These are phyloP conservation scores for Saturnia pavonia DNA, from an alignment of 2,888 invertebrate species.

Conservation along the genomic window DNA sequence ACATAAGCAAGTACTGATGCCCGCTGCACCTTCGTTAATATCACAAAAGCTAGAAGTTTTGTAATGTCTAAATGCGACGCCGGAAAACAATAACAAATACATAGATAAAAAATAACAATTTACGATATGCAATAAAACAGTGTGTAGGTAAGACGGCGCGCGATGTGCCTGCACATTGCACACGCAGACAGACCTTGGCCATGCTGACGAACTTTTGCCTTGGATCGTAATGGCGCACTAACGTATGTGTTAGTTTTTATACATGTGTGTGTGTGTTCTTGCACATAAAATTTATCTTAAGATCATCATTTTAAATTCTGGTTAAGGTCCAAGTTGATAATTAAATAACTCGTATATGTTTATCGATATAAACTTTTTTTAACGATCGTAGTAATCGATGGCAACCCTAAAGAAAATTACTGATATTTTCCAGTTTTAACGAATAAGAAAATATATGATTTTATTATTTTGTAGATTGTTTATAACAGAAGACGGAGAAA, in stretches of 20 bases:
- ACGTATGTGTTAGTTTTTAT: constrained; percentile 20
- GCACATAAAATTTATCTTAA: background rate
- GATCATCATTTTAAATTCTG: constrained; percentile 2
- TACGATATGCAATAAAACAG: constrained; percentile 15
- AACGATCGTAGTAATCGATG: background rate
- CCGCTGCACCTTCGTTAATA: background rate
- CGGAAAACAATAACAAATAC: background rate
- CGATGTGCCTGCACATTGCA: constrained; percentile 29
- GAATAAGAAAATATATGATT: background rate
- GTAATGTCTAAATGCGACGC: no score
- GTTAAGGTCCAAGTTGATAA: constrained; percentile 3
- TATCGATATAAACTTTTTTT: background rate
- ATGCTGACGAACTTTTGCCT: constrained; percentile 38
- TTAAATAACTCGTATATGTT: background rate
- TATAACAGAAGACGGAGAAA: background rate
- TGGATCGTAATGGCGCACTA: constrained; percentile 26
- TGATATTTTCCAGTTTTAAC: background rate
- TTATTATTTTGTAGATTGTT: background rate
- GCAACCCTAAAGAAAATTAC: background rate
- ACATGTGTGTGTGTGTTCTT: constrained; percentile 4
- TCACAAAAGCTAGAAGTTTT: background rate
- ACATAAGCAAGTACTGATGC: no score
- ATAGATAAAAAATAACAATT: background rate
- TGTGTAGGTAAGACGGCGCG: constrained; percentile 16
- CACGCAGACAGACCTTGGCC: constrained; percentile 36